Conservation (phyloP, 2,888 invertebrate species). For the Macrophya annulata region DNA sequence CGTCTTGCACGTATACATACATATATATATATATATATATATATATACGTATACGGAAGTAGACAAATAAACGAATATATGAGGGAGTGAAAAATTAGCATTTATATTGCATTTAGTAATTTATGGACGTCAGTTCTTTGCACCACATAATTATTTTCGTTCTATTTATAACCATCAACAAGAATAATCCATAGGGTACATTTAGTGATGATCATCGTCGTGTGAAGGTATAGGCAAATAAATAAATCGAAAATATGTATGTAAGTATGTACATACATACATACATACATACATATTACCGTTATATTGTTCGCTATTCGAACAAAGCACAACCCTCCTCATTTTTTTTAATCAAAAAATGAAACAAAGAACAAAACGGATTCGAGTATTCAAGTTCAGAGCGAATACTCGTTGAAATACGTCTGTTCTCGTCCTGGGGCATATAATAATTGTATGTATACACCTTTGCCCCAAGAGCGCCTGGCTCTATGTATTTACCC, state of each 20-base stretch:
- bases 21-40: not conserved
- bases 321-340: too few relatives aligned
- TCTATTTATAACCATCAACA: constrained; percentile 1
- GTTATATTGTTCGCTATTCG: too few relatives aligned
- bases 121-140: constrained; percentile 31
- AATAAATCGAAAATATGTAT: too few relatives aligned
- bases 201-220: not conserved
- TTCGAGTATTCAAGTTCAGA: not conserved
- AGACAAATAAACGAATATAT: constrained; percentile 16
- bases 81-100: constrained; percentile 42
- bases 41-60: not conserved
- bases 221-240: not conserved
- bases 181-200: not conserved
- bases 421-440: not conserved
- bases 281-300: too few relatives aligned
- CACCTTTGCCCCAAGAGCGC: constrained; percentile 29
- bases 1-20: not conserved
- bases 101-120: constrained; percentile 50
- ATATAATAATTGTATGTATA: constrained; percentile 23
- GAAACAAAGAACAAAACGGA: not conserved
- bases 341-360: not conserved
- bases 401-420: constrained; percentile 1
- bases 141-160: constrained; percentile 31
- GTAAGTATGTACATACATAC: too few relatives aligned
- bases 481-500: constrained; percentile 14